Conservation (phyloP, 2,888 invertebrate genomes). For the Peribatodes rhomboidaria region DNA sequence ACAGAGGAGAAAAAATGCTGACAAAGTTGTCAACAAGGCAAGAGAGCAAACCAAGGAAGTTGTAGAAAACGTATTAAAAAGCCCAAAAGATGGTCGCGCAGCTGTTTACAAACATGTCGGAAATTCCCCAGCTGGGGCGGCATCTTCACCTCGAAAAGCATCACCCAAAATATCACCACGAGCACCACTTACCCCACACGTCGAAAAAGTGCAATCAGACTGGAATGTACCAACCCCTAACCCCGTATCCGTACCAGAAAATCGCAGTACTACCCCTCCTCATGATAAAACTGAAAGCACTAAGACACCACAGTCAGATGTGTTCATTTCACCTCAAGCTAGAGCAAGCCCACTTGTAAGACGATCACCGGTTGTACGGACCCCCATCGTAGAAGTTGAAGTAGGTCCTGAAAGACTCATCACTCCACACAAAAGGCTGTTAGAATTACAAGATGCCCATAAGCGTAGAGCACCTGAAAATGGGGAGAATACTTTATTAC, state of each 20-base stretch:
- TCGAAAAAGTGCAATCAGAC: constrained; percentile 33
- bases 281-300: constrained; percentile 19
- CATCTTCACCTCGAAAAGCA: constrained; percentile 34
- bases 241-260: constrained; percentile 47
- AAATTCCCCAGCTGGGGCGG: constrained; percentile 42
- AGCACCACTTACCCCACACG: constrained; percentile 41
- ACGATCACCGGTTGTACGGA: constrained; percentile 52
- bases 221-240: constrained; percentile 44
- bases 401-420: constrained; percentile 48
- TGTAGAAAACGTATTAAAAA: constrained; percentile 55
- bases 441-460: constrained; percentile 16
- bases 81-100: constrained; percentile 58
- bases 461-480: constrained; percentile 12
- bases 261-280: constrained; percentile 42
- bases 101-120: constrained; percentile 49
- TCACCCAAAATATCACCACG: constrained; percentile 49
- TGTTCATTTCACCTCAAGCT: constrained; percentile 64
- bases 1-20: constrained; percentile 77
- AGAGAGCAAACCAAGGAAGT: constrained; percentile 54
- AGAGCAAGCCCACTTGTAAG: constrained; percentile 56
- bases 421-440: constrained; percentile 46
- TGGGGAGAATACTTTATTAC: constrained; percentile 5
- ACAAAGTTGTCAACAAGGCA: constrained; percentile 58
- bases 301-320: constrained; percentile 40
- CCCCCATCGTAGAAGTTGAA: constrained; percentile 55